Conservation (phyloP, 1,140 invertebrate genomes). For the Globodera ellingtonae region DNA sequence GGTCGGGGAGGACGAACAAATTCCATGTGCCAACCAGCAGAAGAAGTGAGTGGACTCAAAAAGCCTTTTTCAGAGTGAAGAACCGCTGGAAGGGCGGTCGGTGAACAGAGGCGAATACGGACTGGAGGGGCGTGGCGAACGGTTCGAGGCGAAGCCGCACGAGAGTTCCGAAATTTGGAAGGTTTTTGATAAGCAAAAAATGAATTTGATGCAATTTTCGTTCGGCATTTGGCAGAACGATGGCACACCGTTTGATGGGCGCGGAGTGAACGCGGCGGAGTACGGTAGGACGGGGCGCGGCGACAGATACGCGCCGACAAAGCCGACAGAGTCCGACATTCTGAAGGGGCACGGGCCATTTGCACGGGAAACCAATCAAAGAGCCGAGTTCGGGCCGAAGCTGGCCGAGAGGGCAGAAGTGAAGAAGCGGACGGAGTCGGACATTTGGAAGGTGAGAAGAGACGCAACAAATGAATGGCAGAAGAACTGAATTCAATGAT, state of each 20-base stretch:
- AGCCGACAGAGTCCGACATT: conserved; percentile 34
- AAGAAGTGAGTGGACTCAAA: no score
- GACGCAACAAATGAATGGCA: no score
- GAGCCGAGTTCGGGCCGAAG: conserved; percentile 33
- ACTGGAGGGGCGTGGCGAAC: conserved; percentile 14
- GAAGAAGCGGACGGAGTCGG: conserved; percentile 34
- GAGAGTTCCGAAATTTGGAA: conserved; percentile 36
- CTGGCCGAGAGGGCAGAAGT: conserved; percentile 29
- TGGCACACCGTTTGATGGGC: background rate
- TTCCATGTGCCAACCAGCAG: no score
- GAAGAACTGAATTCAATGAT: no score
- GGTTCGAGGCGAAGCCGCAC: conserved; percentile 36
- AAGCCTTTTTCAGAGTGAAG: conserved; percentile 21
- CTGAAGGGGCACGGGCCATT: conserved; percentile 32
- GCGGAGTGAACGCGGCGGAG: conserved; percentile 27
- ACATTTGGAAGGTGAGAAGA: conserved; percentile 33
- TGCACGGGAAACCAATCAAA: conserved; percentile 26
- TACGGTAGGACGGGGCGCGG: conserved; percentile 10
- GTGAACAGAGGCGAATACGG: conserved; percentile 35
- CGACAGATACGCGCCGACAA: conserved; percentile 10
- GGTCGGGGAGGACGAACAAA: no score
- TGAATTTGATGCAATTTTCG: background rate
- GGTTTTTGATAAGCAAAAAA: background rate
- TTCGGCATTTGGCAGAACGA: background rate
- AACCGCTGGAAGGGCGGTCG: conserved; percentile 17